Conservation (phyloP, 2,797 vertebrate genomes). For the Forpus xanthops region DNA sequence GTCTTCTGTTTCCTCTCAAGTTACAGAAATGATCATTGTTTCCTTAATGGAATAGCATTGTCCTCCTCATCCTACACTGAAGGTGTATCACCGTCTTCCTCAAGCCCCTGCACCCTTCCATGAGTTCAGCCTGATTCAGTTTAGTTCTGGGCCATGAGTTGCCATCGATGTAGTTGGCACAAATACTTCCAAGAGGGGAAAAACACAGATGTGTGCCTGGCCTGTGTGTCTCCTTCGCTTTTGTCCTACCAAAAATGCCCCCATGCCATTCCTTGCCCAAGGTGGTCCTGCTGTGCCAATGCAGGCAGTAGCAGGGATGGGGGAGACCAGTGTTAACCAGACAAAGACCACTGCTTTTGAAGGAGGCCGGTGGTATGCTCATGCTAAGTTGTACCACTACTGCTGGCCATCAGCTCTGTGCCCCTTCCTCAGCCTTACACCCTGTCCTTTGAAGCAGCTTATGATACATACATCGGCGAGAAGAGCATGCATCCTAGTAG, state of each 20-base stretch:
- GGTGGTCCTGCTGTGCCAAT: rapidly evolving
- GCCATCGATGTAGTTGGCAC: rapidly evolving
- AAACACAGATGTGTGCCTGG: neutral
- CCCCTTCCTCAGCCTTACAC: neutral
- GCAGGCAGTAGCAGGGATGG: neutral
- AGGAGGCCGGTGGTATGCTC: neutral
- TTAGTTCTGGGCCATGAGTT: neutral
- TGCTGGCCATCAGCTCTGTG: neutral
- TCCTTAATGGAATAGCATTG: neutral
- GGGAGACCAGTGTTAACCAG: neutral
- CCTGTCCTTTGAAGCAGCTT: neutral
- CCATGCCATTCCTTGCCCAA: rapidly evolving
- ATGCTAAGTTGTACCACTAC: rapidly evolving
- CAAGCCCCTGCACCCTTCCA: neutral
- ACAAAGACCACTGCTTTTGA: neutral
- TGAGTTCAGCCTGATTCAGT: neutral
- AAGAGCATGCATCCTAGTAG: neutral
- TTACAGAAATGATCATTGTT: neutral
- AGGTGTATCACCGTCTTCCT: neutral
- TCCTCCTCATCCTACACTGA: neutral
- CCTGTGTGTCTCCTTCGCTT: neutral
- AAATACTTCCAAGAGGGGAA: neutral
- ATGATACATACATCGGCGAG: neutral
- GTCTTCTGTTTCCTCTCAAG: neutral
- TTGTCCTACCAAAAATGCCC: neutral